Base-by-base conservation (phyloP, 2,888 invertebrate species). In the Heliconius hortense region DNA sequence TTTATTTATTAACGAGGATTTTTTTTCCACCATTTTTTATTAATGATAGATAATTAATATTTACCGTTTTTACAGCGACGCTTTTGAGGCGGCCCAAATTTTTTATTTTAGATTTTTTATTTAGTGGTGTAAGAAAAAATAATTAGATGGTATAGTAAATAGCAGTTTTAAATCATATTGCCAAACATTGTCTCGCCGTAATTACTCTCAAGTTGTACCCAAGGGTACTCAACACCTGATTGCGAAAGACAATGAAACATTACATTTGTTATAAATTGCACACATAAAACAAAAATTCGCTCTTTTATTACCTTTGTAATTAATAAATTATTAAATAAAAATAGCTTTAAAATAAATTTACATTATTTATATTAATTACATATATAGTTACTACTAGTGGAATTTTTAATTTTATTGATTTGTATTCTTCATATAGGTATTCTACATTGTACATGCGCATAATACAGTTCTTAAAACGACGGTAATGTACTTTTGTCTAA, bases 161-260 rank as follows among this genome's bases (percentile, higher is more conserved):
- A 59, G 21, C 39, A n/a, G 60, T 26, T 60, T 60, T 43, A 60
- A 60, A 60, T 60, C 39, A 62, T 39, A 53, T 69, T 74, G 53
- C 63, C 68, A 76, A 76, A 76, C 68, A 69, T 76, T 73, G 76
- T 64, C 69, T 68, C 69, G 68, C 53, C n/a, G 31, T 62, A 68
- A 76, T 48, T 73, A 76, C 63, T 73, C 76, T 60, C 39, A 39
- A 69, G 63, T 70, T 68, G 64, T 35, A 70, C 31, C 62, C 76
- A 76, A 76, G 76, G 69, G 69, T 69, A 73, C 56, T 69, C 24
- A 73, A 35, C 73, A 24, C 69, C 64, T 76, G 43, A 76, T 76
- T 76, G 73, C 69, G 76, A 66, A 73, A 76, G 35, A 73, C 73
- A 76, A 76, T 70, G 69, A 76, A 76, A 73, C 74, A 63, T 69